Evolutionary conservation across 2,888 invertebrate species (phyloP), one percentile per base, ranked within the genome.

Genomic region (Archips xylosteana): DNA sequence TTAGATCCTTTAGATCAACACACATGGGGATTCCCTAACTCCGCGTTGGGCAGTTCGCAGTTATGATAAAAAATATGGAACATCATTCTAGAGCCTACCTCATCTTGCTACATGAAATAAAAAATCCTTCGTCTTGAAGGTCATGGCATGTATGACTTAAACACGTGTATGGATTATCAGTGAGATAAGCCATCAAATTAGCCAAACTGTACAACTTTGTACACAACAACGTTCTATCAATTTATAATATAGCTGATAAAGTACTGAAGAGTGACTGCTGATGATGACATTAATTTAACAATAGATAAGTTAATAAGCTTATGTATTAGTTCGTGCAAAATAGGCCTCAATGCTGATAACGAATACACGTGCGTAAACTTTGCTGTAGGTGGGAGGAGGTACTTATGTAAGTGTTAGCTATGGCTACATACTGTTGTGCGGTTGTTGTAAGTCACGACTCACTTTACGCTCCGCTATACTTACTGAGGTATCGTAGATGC

Each of bases 321-420:
- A 42, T 60, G 69, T 64, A 36, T 59, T 60, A 51, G 64, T 69
- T 60, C 74, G 65, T 70, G 64, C 59, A 74, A 74, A 70, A 65
- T 74, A 74, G 74, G 74, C 70, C 74, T 74, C 60, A 60, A 36
- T 6, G 65, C 69, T 70, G 74, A 74, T 74, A 74, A 74, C 70
- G 64, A 15, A 60, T 74, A 70, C 74, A 70, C 70, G 74, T 74
- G 74, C 61, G 60, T 65, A 54, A 15, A 34, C 49, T 36, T 59
- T 15, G 32, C 3, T 73, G 23, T 51, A 69, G 6, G 36, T 59
- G 62, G 54, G 45, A 23, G 54, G 54, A 54, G 23, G 54, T 73
- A 64, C 47, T 71, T 63, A 39, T 32, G 59, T 73, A 67, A 49
- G 36, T 59, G 12, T 39, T n/a, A 12, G 65, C 15, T 65, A 15